These are phyloP conservation scores for Takifugu bimaculatus DNA, from an alignment of 2,113 vertebrate genomes.

Conservation along the genomic window DNA sequence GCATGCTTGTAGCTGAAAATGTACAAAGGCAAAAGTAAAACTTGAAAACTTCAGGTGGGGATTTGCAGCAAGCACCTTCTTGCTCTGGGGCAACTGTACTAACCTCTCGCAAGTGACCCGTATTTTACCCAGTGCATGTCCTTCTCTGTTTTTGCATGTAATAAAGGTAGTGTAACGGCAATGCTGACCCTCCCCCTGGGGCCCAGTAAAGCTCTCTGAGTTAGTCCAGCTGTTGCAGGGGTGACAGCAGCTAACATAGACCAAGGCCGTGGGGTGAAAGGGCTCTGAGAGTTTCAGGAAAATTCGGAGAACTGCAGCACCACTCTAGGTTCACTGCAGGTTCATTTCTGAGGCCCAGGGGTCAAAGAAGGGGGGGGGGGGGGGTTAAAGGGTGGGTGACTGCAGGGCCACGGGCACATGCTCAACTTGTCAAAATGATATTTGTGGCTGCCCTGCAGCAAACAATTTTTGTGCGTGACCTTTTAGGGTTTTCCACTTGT, in stretches of 20 bases:
- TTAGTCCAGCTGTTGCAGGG: constrained; percentile 64
- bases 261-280: constrained; percentile 46
- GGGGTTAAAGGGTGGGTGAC: constrained; percentile 22
- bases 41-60: too few species aligned
- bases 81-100: neutral
- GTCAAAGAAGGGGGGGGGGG: constrained; percentile 35
- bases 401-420: constrained; percentile 67
- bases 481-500: neutral
- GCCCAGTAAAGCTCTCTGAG: constrained; percentile 48
- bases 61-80: too few species aligned
- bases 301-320: constrained; percentile 59
- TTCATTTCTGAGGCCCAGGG: constrained; percentile 60
- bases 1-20: too few species aligned
- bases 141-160: constrained; percentile 16
- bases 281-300: constrained; percentile 55
- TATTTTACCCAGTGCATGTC: neutral
- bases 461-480: constrained; percentile 7
- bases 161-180: constrained; percentile 33
- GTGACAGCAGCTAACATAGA: constrained; percentile 53
- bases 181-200: constrained; percentile 39
- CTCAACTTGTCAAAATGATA: constrained; percentile 53
- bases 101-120: neutral
- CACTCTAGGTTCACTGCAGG: constrained; percentile 55
- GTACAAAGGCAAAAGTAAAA: too few species aligned
- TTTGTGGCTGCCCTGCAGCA: constrained; percentile 27